Evolutionary conservation across 2,113 vertebrate genomes (phyloP).

Genomic region (Notarius quadriscutis): DNA sequence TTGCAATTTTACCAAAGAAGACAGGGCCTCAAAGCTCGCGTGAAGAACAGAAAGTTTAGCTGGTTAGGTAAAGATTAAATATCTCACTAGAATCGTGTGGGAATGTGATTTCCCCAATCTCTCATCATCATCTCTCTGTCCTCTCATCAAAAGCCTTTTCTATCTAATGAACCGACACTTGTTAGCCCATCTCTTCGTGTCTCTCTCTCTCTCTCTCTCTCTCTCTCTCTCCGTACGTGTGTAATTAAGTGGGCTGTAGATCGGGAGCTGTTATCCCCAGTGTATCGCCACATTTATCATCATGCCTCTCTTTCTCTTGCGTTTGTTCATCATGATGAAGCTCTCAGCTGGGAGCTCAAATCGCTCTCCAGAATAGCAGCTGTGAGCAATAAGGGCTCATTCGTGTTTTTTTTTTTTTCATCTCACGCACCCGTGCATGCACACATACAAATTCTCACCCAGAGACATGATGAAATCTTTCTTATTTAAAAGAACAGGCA

Average conservation of each 20-base stretch:
- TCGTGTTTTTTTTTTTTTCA: conserved; percentile 26
- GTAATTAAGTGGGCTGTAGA: conserved; percentile 61
- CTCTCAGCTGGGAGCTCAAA: conserved; percentile 48
- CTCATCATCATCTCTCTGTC: conserved; percentile 23
- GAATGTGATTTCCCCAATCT: conserved; percentile 16
- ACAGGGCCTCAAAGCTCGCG: neutral
- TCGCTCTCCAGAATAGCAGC: conserved; percentile 52
- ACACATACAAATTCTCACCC: conserved; percentile 10
- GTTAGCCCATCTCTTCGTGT: conserved; percentile 26
- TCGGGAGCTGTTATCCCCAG: conserved; percentile 49
- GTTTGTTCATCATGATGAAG: conserved; percentile 56
- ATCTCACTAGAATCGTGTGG: conserved; percentile 7
- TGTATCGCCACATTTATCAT: conserved; percentile 57
- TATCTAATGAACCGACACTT: conserved; percentile 48
- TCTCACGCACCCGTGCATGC: neutral
- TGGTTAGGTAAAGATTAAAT: neutral
- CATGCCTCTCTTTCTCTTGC: conserved; percentile 46
- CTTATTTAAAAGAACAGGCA: conserved; percentile 40
- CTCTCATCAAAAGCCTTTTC: conserved; percentile 24
- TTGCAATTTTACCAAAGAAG: neutral
- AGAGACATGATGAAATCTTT: conserved; percentile 41
- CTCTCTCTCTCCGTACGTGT: conserved; percentile 47
- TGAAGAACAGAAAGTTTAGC: neutral
- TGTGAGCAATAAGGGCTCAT: conserved; percentile 44
- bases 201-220: conserved; percentile 29